Evolutionary conservation across 1,140 invertebrate species (phyloP).

Genomic region (Neodiprion lecontei): DNA sequence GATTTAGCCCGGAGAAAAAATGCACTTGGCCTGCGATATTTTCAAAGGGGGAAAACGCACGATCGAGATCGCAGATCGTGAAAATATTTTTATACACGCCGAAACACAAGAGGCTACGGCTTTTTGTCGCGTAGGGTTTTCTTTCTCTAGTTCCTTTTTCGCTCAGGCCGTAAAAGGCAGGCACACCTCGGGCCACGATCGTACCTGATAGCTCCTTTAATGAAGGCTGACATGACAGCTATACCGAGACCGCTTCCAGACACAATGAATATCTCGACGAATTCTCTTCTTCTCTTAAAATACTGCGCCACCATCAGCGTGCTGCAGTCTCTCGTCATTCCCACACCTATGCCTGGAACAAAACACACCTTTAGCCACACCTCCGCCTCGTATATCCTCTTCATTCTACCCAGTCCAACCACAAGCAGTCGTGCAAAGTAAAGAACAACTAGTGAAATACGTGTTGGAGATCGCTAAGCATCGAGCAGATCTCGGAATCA

Average conservation of each 20-base stretch:
- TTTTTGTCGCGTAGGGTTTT: not conserved
- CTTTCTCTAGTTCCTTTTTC: not conserved
- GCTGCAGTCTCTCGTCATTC: slow-evolving; percentile 83
- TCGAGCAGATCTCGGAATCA: too few species aligned
- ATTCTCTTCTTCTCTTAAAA: slow-evolving; percentile 83
- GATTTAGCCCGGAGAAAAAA: too few species aligned
- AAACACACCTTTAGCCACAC: not conserved
- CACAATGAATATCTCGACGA: slow-evolving; percentile 88
- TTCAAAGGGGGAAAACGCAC: too few species aligned
- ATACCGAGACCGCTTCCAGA: slow-evolving; percentile 86
- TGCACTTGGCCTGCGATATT: too few species aligned
- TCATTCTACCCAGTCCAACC: too few species aligned
- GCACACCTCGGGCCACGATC: slow-evolving; percentile 22
- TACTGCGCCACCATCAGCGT: slow-evolving; percentile 92
- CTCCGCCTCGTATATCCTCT: too few species aligned
- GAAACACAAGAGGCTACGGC: too few species aligned
- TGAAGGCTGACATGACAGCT: slow-evolving; percentile 81
- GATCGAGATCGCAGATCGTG: too few species aligned
- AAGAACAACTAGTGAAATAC: too few species aligned
- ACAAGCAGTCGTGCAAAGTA: too few species aligned
- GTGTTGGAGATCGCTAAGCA: too few species aligned
- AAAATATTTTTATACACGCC: too few species aligned
- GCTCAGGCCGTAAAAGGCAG: not conserved
- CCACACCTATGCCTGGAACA: slow-evolving; percentile 80
- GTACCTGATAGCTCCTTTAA: slow-evolving; percentile 81